phyloP scores from a whole-genome alignment of 2,797 vertebrate genomes.

The Scolopax rusticola region DNA sequence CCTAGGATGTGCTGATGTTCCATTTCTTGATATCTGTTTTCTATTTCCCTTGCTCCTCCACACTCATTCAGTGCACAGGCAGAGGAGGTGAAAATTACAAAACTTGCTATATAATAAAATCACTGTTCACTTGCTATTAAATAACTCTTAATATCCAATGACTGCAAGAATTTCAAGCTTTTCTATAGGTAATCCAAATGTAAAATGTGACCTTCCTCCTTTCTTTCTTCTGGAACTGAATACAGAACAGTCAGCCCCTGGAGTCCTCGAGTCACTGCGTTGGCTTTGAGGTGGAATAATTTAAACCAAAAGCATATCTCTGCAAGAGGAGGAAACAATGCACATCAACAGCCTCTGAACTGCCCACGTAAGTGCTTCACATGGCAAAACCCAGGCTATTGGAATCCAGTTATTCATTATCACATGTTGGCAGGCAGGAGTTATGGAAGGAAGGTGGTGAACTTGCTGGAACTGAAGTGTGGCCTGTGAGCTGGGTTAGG shows the following conservation, averaged over 20 bases:
- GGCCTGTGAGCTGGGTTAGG: not conserved
- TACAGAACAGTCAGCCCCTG: not conserved
- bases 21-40: not conserved
- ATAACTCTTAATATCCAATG: not conserved
- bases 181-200: not conserved
- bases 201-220: not conserved
- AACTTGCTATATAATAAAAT: not conserved
- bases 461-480: not conserved
- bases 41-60: not conserved
- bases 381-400: not conserved
- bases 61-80: not conserved
- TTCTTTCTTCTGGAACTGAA: not conserved
- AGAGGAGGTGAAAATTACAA: not conserved
- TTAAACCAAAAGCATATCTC: not conserved
- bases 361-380: not conserved
- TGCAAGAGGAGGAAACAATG: not conserved
- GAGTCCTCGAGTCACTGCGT: not conserved
- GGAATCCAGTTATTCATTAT: not conserved
- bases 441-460: not conserved
- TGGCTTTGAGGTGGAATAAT: slow-evolving; percentile 11
- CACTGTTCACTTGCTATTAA: not conserved
- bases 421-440: not conserved
- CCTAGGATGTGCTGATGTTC: not conserved
- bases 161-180: not conserved
- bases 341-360: not conserved